phyloP scores from a whole-genome alignment of 2,113 vertebrate genomes.

The Podarcis raffonei region DNA sequence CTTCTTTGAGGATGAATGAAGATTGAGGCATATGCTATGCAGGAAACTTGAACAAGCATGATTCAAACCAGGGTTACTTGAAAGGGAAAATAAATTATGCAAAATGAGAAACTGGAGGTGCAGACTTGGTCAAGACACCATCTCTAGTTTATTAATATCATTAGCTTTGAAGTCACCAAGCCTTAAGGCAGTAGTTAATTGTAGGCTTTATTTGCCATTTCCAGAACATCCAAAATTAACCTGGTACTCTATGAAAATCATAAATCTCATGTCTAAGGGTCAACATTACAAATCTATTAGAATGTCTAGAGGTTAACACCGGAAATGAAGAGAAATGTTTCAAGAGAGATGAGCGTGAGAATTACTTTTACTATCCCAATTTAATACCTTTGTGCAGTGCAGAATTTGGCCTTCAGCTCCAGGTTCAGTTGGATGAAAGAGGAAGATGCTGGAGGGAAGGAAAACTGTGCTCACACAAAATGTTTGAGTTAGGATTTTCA shows the following conservation, averaged over 20 bases:
- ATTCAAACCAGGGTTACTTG: conserved; percentile 87
- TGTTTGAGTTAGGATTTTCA: rapidly evolving
- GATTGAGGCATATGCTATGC: conserved; percentile 80
- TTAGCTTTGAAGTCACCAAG: neutral
- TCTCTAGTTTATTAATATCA: neutral
- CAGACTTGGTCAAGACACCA: neutral
- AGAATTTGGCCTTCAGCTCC: conserved; percentile 89
- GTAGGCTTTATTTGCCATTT: neutral
- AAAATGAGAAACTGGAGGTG: neutral
- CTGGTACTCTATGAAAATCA: neutral
- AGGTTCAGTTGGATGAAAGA: conserved; percentile 88
- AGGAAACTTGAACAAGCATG: conserved; percentile 89
- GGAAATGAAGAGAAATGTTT: neutral
- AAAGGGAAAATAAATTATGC: conserved; percentile 50
- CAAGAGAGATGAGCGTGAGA: neutral
- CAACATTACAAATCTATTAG: conserved; percentile 1
- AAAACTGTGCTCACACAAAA: conserved; percentile 24
- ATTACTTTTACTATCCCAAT: neutral
- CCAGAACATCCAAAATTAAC: conserved; percentile 2
- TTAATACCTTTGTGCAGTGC: conserved; percentile 84
- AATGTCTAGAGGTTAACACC: conserved; percentile 9
- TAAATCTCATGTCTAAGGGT: neutral
- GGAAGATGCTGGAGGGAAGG: conserved; percentile 81
- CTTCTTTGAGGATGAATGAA: conserved; percentile 77
- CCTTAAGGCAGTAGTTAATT: neutral